These are phyloP conservation scores for Ceraclea dissimilis DNA, from an alignment of 2,888 invertebrate species.

Conservation along the genomic window DNA sequence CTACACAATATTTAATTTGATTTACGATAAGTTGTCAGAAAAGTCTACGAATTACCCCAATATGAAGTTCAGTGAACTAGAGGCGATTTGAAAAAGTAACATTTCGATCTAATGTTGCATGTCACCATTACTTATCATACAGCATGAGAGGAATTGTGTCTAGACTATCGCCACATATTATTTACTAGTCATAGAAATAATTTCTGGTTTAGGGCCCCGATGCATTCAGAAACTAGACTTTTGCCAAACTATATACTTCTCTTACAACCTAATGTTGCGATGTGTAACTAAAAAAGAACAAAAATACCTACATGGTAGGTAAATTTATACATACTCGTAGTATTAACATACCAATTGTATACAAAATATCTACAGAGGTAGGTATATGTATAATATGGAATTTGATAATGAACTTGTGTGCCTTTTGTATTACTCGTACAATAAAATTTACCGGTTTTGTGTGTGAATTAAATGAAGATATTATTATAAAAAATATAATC, in stretches of 20 bases:
- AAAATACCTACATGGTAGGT: no score
- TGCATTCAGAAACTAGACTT: not conserved
- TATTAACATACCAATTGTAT: no score
- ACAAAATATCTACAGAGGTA: no score
- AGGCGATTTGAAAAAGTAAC: not conserved
- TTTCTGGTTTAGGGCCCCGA: not conserved
- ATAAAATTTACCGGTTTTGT: not conserved
- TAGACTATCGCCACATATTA: not conserved
- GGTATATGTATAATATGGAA: no score
- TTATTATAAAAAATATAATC: not conserved
- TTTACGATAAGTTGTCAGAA: not conserved
- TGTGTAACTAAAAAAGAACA: no score
- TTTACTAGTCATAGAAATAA: not conserved
- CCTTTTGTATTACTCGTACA: no score
- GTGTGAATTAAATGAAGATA: conserved; percentile 1
- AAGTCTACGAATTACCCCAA: not conserved
- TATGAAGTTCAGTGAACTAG: not conserved
- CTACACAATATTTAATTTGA: no score
- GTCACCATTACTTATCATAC: not conserved
- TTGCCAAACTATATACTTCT: no score
- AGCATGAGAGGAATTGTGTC: not conserved
- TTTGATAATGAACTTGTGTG: no score
- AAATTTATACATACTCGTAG: no score
- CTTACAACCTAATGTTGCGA: no score
- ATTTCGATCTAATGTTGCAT: not conserved